phyloP scores from a whole-genome alignment of 1,140 invertebrate species.

The Chironomus tepperi region DNA sequence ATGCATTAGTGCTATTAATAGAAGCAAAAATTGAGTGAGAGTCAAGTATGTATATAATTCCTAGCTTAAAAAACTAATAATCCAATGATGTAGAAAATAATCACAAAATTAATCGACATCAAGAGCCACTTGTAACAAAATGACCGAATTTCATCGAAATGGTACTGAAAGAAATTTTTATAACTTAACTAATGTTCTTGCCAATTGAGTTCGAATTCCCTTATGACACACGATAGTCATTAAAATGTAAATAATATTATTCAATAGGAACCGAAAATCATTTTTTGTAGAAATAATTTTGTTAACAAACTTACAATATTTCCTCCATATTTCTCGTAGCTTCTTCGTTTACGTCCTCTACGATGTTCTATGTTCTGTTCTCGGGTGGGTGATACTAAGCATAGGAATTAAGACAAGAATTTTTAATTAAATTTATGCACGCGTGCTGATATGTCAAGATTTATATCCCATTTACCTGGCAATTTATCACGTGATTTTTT shows the following conservation, averaged over 20 bases:
- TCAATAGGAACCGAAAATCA: too few species aligned
- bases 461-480: not conserved
- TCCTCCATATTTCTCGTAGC: constrained; percentile 35
- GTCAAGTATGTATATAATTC: too few species aligned
- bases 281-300: not conserved
- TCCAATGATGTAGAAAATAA: not conserved
- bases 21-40: too few species aligned
- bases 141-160: not conserved
- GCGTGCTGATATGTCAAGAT: not conserved
- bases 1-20: too few species aligned
- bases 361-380: constrained; percentile 28
- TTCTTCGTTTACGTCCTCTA: constrained; percentile 38
- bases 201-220: too few species aligned
- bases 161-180: not conserved
- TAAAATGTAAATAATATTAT: too few species aligned
- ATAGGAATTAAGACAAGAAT: not conserved
- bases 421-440: not conserved
- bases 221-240: too few species aligned
- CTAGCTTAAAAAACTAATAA: too few species aligned
- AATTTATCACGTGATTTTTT: not conserved
- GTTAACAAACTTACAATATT: constrained; percentile 38
- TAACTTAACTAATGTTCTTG: not conserved
- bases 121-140: not conserved
- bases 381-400: not conserved
- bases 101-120: not conserved